These are phyloP conservation scores for Drosophila limbata DNA, from an alignment of 2,888 invertebrate genomes.

Conservation along the genomic window DNA sequence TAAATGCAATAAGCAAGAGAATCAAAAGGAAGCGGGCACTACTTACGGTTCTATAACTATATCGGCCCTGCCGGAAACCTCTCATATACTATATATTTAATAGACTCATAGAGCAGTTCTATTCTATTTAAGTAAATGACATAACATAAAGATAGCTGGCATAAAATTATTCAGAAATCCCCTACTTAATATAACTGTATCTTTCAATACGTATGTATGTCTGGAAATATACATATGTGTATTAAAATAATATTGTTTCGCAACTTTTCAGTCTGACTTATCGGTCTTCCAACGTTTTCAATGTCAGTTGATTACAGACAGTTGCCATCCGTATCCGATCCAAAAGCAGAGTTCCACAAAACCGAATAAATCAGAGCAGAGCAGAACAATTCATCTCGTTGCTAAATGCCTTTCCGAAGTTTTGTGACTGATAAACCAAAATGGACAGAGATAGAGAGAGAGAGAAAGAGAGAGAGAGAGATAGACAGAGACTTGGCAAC, in stretches of 20 bases:
- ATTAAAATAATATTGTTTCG: slow-evolving; percentile 34
- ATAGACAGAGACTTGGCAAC: slow-evolving; percentile 16
- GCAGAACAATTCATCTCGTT: slow-evolving; percentile 23
- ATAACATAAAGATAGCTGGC: slow-evolving; percentile 32
- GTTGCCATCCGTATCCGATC: slow-evolving; percentile 34
- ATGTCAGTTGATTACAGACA: slow-evolving; percentile 62
- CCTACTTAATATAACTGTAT: background rate
- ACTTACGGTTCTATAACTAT: slow-evolving; percentile 3
- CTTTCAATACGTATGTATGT: background rate
- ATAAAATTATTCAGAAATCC: background rate
- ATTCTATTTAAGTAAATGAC: slow-evolving; percentile 25
- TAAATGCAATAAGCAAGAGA: background rate
- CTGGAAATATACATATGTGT: background rate
- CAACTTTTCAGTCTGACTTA: slow-evolving; percentile 44
- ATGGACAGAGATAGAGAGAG: background rate
- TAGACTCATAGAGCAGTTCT: slow-evolving; percentile 10
- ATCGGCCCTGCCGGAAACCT: slow-evolving; percentile 33
- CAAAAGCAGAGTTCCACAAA: slow-evolving; percentile 28
- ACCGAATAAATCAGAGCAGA: slow-evolving; percentile 19
- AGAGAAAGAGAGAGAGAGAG: background rate
- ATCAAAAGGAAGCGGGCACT: slow-evolving; percentile 22
- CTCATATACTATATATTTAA: background rate
- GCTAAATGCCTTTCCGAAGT: slow-evolving; percentile 56
- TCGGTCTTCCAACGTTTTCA: slow-evolving; percentile 48
- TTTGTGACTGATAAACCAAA: slow-evolving; percentile 46